A percentile compares a stretch with the other conserved stretches of the same genome.
phyloP scores from a whole-genome alignment of 2,797 vertebrate species.

The Anguilla megastoma region DNA sequence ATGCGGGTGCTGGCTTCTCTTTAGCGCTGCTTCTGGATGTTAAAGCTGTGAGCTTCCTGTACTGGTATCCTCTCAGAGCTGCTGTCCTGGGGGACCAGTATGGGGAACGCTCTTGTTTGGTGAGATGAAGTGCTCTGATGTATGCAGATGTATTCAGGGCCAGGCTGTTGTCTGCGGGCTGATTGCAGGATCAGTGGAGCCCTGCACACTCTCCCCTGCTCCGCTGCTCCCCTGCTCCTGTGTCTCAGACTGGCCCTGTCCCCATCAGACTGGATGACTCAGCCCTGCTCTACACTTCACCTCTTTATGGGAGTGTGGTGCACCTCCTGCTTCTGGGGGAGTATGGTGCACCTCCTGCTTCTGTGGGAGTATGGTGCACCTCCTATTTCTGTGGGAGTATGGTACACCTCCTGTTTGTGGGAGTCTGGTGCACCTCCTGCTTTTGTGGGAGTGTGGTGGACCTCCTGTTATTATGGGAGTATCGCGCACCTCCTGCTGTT shows the following conservation, averaged over 20 bases:
- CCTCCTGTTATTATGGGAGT: neutral
- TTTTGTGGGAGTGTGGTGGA: neutral
- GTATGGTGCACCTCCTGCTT: neutral
- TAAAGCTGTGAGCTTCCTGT: neutral
- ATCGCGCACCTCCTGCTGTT: neutral
- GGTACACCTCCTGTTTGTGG: neutral
- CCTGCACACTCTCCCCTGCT: neutral
- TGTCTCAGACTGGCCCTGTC: neutral
- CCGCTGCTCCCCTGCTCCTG: neutral
- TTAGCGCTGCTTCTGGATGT: neutral
- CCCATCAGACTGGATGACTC: constrained; percentile 1
- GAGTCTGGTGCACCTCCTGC: too few relatives aligned
- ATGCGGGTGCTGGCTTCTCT: neutral
- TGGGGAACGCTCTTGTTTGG: neutral
- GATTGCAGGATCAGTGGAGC: constrained; percentile 20
- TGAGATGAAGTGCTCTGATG: constrained; percentile 1
- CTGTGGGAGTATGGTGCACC: neutral
- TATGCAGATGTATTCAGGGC: constrained; percentile 7
- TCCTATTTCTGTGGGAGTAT: neutral
- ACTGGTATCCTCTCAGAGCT: neutral
- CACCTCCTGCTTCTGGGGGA: neutral
- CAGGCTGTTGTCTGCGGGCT: neutral
- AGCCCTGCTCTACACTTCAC: neutral
- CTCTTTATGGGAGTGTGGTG: neutral
- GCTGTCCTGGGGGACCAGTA: neutral